A percentile compares a stretch with the other conserved stretches of the same genome.
These are phyloP conservation scores for Tolypeutes matacus DNA, from an alignment of 2,797 vertebrate genomes.

Conservation along the genomic window DNA sequence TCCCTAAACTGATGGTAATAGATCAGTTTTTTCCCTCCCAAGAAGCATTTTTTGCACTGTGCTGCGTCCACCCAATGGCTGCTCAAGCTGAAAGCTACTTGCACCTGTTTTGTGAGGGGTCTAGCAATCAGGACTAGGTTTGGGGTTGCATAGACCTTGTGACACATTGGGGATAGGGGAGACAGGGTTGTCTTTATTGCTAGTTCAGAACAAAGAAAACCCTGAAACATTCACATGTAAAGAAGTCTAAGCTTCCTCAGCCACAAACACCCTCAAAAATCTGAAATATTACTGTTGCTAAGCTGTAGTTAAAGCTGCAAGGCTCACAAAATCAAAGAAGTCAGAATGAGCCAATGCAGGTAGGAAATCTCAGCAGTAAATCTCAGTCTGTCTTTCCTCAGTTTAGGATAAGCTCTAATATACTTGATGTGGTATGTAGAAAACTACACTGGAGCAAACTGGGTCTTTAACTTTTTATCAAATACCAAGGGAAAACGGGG, in stretches of 20 bases:
- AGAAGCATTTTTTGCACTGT: too few relatives aligned
- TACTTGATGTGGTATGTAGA: too few relatives aligned
- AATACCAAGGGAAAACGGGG: constrained; percentile 81
- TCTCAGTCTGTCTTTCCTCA: constrained; percentile 61
- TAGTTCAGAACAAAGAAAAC: constrained; percentile 69
- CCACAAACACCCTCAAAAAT: neutral
- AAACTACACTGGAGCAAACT: constrained; percentile 82
- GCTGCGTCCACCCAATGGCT: too few relatives aligned
- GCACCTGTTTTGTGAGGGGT: too few relatives aligned
- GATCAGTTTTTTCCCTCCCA: too few relatives aligned
- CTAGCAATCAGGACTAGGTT: too few relatives aligned
- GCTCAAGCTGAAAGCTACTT: too few relatives aligned
- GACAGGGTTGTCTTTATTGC: constrained; percentile 64
- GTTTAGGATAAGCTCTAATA: constrained; percentile 33
- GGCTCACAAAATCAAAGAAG: constrained; percentile 29
- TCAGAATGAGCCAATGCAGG: neutral
- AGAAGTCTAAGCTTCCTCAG: constrained; percentile 72
- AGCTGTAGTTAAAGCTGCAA: too few relatives aligned
- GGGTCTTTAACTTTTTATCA: constrained; percentile 85
- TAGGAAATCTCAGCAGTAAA: constrained; percentile 51
- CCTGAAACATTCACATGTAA: constrained; percentile 27
- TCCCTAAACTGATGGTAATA: too few relatives aligned
- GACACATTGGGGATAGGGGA: too few relatives aligned
- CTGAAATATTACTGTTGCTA: too few relatives aligned
- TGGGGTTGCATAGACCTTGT: constrained; percentile 44